These are phyloP conservation scores for Ara ararauna DNA, from an alignment of 2,797 vertebrate genomes.

Conservation along the genomic window DNA sequence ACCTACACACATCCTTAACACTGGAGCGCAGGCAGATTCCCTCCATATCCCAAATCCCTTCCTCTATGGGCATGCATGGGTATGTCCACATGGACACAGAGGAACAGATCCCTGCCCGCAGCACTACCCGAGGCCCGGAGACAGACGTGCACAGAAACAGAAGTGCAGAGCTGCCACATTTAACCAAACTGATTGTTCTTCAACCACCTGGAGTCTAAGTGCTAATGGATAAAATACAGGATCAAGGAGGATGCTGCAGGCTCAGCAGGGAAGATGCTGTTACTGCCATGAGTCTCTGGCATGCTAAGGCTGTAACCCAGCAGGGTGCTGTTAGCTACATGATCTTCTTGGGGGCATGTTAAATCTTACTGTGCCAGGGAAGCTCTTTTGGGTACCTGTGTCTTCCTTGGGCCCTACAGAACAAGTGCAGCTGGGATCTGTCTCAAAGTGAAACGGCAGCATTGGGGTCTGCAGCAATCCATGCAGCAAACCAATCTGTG, in stretches of 20 bases:
- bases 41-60: background rate
- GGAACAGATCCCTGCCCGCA: background rate
- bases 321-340: background rate
- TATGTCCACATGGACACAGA: background rate
- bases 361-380: background rate
- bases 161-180: background rate
- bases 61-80: background rate
- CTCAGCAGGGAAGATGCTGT: background rate
- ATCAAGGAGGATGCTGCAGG: background rate
- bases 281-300: background rate
- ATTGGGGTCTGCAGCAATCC: background rate
- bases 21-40: too few relatives aligned
- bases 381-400: background rate
- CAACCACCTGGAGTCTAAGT: background rate
- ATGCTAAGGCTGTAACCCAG: background rate
- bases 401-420: background rate
- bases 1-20: background rate
- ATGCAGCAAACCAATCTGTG: accelerated
- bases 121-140: background rate
- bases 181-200: background rate
- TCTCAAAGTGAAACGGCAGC: background rate
- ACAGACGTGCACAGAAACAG: background rate
- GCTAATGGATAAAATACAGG: background rate
- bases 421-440: background rate
- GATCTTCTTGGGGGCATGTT: background rate